phyloP scores from a whole-genome alignment of 2,888 invertebrate genomes.

The Endotricha flammealis region DNA sequence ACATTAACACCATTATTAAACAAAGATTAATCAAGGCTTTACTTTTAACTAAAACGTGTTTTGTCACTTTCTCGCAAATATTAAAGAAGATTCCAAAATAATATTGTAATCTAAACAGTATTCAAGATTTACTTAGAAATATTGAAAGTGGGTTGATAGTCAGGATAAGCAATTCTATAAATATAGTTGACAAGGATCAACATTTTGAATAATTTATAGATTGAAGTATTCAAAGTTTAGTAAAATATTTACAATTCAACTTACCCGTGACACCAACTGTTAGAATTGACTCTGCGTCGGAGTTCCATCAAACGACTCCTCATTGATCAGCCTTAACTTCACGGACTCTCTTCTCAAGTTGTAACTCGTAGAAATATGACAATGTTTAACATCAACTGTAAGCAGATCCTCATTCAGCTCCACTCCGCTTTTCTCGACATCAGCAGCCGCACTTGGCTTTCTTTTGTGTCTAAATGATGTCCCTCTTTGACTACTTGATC shows the following conservation, averaged over 20 bases:
- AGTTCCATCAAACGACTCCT: constrained; percentile 66
- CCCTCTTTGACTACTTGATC: constrained; percentile 73
- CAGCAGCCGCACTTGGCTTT: constrained; percentile 80
- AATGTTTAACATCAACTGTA: constrained; percentile 68
- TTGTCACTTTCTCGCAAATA: too few relatives aligned
- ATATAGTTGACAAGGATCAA: too few relatives aligned
- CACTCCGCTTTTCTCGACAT: constrained; percentile 77
- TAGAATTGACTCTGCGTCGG: constrained; percentile 72
- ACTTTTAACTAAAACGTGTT: too few relatives aligned
- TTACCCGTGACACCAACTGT: constrained; percentile 64
- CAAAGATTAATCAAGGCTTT: too few relatives aligned
- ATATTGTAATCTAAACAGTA: too few relatives aligned
- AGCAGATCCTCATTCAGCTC: constrained; percentile 65
- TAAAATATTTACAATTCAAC: constrained; percentile 18
- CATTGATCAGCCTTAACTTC: constrained; percentile 65
- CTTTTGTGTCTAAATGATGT: constrained; percentile 73
- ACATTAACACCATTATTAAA: too few relatives aligned
- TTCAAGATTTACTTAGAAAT: too few relatives aligned
- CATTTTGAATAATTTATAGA: too few relatives aligned
- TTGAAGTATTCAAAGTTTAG: too few relatives aligned
- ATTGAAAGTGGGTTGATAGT: too few relatives aligned
- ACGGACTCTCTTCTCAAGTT: constrained; percentile 68
- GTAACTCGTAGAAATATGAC: constrained; percentile 71
- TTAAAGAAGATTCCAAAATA: too few relatives aligned
- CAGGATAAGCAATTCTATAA: too few relatives aligned